Base-by-base conservation (phyloP, 2,797 vertebrate species). In the Mus caroli region DNA sequence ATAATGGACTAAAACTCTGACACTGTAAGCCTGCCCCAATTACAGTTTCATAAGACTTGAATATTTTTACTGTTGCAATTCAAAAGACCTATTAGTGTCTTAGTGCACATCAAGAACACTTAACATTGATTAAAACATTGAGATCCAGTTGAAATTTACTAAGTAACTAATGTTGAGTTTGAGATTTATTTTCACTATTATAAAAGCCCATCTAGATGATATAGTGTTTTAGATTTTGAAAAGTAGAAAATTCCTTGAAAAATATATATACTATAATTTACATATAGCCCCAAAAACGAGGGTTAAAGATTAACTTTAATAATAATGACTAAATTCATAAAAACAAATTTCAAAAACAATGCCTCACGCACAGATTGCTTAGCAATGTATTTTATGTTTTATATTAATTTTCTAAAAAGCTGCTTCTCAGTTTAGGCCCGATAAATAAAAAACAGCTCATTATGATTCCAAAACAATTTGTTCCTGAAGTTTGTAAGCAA, bases 321-420 rank as follows among this genome's bases (percentile, higher is more conserved):
- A 93, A 91, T 95, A 91, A 88, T 64, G 75, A 54, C 14, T 34
- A 26, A 88, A 62, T 54, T 97, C 40, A 76, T 34, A 90, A 94
- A 96, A 97, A 95, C 84, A 96, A 96, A 96, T 96, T 95, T 17
- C 28, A 56, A 91, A 96, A 97, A 60, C 71, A 24, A 87, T 95
- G 75, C 50, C 96, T 94, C 97, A 85, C 92, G 37, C 13, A 89
- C 31, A 85, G 56, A 14, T 83, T 95, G 94, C 31, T 97, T 94
- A 96, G 96, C 90, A 97, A 94, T 97, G 90, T 1, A 2, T 97
- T 97, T 97, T 94, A 88, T 86, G 26, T 88, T 94, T 95, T n/a
- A 91, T 52, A 80, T 93, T 95, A 94, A 91, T 92, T 97, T 97
- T 95, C 73, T 52, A 95, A 88, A 96, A 83, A 87, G 73, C 56